Evolutionary conservation across 2,888 invertebrate genomes (phyloP).

Genomic region (Luperina nickerlii): DNA sequence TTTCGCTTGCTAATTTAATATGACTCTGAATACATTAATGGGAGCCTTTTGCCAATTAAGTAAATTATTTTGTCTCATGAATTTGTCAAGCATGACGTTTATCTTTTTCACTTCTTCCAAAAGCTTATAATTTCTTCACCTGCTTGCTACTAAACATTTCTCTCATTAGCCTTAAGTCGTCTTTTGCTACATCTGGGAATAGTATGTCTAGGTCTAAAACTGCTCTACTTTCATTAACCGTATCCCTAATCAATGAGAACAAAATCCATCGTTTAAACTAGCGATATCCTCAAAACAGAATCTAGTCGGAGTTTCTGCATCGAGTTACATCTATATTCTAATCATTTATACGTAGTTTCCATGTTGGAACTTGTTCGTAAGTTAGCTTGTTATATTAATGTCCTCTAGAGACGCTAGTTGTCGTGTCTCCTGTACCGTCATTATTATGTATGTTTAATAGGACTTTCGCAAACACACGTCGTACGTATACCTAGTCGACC

Average conservation of each 20-base stretch:
- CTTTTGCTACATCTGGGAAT: neutral
- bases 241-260: neutral
- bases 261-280: neutral
- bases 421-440: neutral
- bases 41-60: too few relatives aligned
- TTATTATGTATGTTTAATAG: slow-evolving; percentile 18
- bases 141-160: neutral
- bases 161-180: too few relatives aligned
- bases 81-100: neutral
- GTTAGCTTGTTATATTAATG: slow-evolving; percentile 24
- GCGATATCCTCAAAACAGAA: neutral
- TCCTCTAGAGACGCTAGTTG: slow-evolving; percentile 14
- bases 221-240: neutral
- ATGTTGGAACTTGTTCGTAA: slow-evolving; percentile 29
- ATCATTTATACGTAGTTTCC: slow-evolving; percentile 22
- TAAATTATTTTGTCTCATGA: neutral
- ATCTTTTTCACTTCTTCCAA: too few relatives aligned
- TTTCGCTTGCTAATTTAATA: too few relatives aligned
- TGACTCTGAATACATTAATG: too few relatives aligned
- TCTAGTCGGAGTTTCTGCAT: neutral
- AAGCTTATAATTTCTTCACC: neutral
- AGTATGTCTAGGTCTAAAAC: neutral
- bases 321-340: slow-evolving; percentile 25
- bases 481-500: neutral
- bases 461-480: neutral